Evolutionary conservation across 1,140 invertebrate species (phyloP).

Genomic region (Lutraria rhynchaena): DNA sequence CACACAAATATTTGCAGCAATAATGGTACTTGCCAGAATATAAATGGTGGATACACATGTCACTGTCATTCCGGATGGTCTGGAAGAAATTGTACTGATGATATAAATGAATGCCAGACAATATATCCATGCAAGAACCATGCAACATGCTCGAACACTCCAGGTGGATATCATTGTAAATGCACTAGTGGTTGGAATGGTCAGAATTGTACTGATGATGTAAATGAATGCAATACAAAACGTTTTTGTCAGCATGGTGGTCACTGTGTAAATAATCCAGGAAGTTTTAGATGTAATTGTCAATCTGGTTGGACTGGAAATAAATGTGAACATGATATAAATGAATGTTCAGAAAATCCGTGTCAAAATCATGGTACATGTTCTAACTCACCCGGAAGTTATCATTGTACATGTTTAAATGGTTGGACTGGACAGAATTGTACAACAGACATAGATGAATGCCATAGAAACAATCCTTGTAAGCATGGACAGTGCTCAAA

Average conservation of each 20-base stretch:
- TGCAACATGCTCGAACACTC: background rate
- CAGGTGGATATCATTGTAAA: background rate
- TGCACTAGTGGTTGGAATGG: background rate
- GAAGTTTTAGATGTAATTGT: slow-evolving; percentile 49
- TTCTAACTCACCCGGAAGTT: slow-evolving; percentile 25
- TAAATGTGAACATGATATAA: slow-evolving; percentile 12
- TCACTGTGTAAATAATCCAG: slow-evolving; percentile 28
- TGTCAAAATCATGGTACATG: background rate
- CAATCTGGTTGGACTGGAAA: background rate
- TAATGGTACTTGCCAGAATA: slow-evolving; percentile 32
- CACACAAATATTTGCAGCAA: background rate
- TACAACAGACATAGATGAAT: slow-evolving; percentile 56
- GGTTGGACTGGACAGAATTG: slow-evolving; percentile 53
- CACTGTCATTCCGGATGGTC: background rate
- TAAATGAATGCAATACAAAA: background rate
- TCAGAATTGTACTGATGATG: slow-evolving; percentile 1
- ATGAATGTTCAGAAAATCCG: background rate
- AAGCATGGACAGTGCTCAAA: slow-evolving; percentile 45
- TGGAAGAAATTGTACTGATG: no score
- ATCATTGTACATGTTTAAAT: slow-evolving; percentile 27
- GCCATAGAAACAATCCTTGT: slow-evolving; percentile 17
- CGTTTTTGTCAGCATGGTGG: slow-evolving; percentile 46
- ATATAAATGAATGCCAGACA: background rate
- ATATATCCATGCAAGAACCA: background rate
- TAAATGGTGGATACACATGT: background rate